Evolutionary conservation across 1,140 invertebrate species (phyloP).

Genomic region (Phymorhynchus buccinoides): DNA sequence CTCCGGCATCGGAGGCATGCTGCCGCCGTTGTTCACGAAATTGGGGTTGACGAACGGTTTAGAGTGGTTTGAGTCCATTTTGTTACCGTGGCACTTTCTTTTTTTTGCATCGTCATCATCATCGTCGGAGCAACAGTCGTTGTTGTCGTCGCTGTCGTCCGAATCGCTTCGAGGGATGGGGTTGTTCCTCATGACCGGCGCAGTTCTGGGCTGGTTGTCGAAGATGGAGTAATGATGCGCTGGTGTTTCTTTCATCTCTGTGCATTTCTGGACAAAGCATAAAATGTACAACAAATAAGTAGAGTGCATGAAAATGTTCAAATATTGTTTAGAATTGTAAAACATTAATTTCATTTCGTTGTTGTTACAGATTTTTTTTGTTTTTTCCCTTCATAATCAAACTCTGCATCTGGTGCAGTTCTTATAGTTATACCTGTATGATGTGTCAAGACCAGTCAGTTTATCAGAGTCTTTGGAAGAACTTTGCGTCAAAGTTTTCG

Average conservation of each 20-base stretch:
- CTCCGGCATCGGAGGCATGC: conserved; percentile 18
- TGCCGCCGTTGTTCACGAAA: conserved; percentile 25
- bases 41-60: conserved; percentile 32
- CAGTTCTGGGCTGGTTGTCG: not conserved
- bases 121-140: not conserved
- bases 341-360: too few species aligned
- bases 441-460: too few species aligned
- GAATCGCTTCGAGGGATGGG: not conserved
- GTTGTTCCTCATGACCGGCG: not conserved
- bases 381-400: too few species aligned
- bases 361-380: too few species aligned
- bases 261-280: not conserved
- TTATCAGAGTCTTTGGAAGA: too few species aligned
- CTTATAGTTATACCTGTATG: too few species aligned
- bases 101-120: conserved; percentile 13
- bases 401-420: too few species aligned
- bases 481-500: too few species aligned
- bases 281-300: not conserved
- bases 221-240: conserved; percentile 16
- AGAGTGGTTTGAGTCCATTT: not conserved
- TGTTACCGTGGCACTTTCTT: not conserved
- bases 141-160: conserved; percentile 9
- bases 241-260: not conserved
- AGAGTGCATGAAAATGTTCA: not conserved
- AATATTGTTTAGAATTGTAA: too few species aligned